Base-by-base conservation (phyloP, 2,797 vertebrate species). In the Falco berigora region DNA sequence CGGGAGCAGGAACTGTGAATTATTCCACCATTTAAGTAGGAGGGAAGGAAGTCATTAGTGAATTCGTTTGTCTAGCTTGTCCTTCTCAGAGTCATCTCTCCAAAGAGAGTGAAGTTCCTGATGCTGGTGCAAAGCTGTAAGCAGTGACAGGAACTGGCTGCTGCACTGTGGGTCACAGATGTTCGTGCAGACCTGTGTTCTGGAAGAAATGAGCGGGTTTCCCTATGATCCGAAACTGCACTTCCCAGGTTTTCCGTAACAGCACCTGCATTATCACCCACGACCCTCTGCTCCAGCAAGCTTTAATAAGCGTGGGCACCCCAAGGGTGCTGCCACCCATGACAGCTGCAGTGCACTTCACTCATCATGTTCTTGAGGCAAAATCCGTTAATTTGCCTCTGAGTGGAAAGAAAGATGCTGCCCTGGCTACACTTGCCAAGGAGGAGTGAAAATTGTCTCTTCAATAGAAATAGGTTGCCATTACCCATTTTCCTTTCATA, bases 41-140 rank as follows among this genome's bases (percentile, higher is more conserved):
- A 93, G 94, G 93, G 78, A 88, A 95, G 90, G 95, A 97, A 97
- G 96, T 95, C 83, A 94, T 97, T 96, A 97, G 90, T 4, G 52
- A 94, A 59, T 90, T 97, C 88, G 86, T 96, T 93, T 96, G 96
- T 86, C 88, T 84, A 78, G 93, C 95, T 96, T 97, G 96, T 96
- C 93, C 95, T 78, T 40, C 66, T 93, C 87, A 5, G 89, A 95
- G 78, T 80, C 88, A 67, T 88, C 23, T 69, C 90, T 84, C 79
- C 30, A 16, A 15, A 53, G 82, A 80, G 64, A 68, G 69, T 34
- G 7, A 94, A 96, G 94, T 90, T 90, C 95, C 85, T n/a, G 86
- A 18, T 0, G 75, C 86, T 49, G 90, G 88, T 6, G 71, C 76
- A 42, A 28, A 84, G 92, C 93, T 86, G 76, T 9, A 28, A 69